phyloP scores from a whole-genome alignment of 2,113 vertebrate genomes.

The Nannobrachium achirus region DNA sequence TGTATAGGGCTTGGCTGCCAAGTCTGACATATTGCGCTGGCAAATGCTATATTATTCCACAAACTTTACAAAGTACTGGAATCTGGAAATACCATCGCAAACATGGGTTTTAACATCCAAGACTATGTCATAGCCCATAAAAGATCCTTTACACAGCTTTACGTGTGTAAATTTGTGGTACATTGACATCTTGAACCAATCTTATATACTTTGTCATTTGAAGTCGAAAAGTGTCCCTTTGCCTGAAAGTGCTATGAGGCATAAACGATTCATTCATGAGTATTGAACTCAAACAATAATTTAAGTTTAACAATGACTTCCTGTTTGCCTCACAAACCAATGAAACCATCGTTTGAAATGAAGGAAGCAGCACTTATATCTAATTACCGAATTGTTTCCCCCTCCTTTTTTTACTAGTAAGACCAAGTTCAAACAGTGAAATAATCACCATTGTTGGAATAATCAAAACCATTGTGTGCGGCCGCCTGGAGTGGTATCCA shows the following conservation, averaged over 20 bases:
- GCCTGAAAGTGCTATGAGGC: background rate
- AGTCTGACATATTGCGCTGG: constrained; percentile 36
- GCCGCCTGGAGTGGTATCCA: constrained; percentile 37
- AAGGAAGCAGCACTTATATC: constrained; percentile 42
- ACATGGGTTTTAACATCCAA: constrained; percentile 37
- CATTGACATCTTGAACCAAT: background rate
- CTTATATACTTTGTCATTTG: too few species aligned
- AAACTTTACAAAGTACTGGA: constrained; percentile 29
- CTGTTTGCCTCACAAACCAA: background rate
- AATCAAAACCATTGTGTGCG: constrained; percentile 70
- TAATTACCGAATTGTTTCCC: constrained; percentile 45
- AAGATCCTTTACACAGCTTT: constrained; percentile 22
- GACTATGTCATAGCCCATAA: constrained; percentile 34
- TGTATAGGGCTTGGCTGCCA: constrained; percentile 44
- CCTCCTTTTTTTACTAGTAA: constrained; percentile 43
- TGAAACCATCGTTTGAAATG: constrained; percentile 14
- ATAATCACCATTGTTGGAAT: constrained; percentile 73
- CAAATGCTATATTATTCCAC: background rate
- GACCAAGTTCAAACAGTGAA: constrained; percentile 59
- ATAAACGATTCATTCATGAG: background rate
- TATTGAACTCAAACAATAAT: background rate
- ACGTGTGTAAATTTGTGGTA: background rate
- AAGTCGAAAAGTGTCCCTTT: background rate
- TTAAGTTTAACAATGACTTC: background rate
- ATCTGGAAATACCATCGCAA: constrained; percentile 34